These are phyloP conservation scores for Orius insidiosus DNA, from an alignment of 1,140 invertebrate genomes.

Conservation along the genomic window DNA sequence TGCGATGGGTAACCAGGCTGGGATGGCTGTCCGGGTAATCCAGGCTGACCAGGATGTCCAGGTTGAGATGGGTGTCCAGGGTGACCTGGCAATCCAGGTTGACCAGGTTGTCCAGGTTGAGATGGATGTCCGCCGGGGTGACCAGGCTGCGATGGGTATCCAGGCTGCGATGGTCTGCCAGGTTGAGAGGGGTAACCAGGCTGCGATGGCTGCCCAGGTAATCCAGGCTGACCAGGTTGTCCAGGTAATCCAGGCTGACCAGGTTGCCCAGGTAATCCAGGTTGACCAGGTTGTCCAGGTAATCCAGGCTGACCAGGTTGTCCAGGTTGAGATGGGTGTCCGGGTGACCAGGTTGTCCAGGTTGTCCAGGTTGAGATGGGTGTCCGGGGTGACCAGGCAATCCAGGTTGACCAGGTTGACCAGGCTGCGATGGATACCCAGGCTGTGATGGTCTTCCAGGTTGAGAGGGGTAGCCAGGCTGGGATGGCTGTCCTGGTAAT, in stretches of 20 bases:
- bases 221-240: conserved; percentile 18
- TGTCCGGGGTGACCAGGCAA: conserved; percentile 19
- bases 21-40: too few species aligned
- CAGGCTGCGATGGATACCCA: conserved; percentile 19
- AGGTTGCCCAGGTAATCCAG: too few species aligned
- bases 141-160: conserved; percentile 18
- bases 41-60: conserved; percentile 18
- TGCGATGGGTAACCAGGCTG: too few species aligned
- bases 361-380: conserved; percentile 19
- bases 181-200: conserved; percentile 17
- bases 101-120: not conserved
- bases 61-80: conserved; percentile 20
- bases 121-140: conserved; percentile 6
- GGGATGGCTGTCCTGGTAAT: conserved; percentile 13
- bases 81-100: conserved; percentile 17
- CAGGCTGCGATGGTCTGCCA: conserved; percentile 17
- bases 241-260: conserved; percentile 18
- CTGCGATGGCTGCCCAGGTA: conserved; percentile 19
- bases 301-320: conserved; percentile 14
- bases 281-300: conserved; percentile 14
- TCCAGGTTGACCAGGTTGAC: conserved; percentile 16
- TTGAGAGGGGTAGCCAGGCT: conserved; percentile 18
- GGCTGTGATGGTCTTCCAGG: conserved; percentile 19
- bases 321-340: conserved; percentile 19
- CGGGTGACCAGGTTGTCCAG: conserved; percentile 19